Evolutionary conservation across 2,797 vertebrate species (phyloP).

Genomic region (Pseudocheirus occidentalis): DNA sequence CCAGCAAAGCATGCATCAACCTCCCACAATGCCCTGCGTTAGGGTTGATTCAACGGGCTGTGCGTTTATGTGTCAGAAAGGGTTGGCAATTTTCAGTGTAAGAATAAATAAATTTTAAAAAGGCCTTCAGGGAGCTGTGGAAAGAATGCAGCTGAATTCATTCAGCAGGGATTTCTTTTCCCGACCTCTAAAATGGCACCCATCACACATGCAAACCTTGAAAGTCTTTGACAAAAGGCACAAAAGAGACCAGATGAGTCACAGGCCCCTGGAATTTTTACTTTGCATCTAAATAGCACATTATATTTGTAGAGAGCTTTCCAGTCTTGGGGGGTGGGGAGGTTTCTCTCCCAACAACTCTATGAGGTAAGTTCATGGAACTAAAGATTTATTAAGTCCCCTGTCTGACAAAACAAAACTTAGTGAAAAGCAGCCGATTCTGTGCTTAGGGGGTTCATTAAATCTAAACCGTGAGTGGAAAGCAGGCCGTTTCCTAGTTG

Average conservation of each 20-base stretch:
- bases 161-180: conserved; percentile 78
- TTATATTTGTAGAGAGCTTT: conserved; percentile 79
- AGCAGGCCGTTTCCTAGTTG: conserved; percentile 62
- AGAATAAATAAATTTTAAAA: conserved; percentile 63
- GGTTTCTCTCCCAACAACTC: conserved; percentile 79
- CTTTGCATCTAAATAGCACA: conserved; percentile 83
- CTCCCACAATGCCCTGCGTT: conserved; percentile 56
- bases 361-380: conserved; percentile 72
- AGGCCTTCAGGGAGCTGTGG: conserved; percentile 65
- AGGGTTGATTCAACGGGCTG: conserved; percentile 47
- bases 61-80: conserved; percentile 71
- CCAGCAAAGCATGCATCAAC: conserved; percentile 15
- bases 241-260: conserved; percentile 81
- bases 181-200: conserved; percentile 77
- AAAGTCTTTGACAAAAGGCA: conserved; percentile 70
- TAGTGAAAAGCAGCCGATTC: conserved; percentile 73
- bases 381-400: conserved; percentile 80
- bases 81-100: conserved; percentile 58
- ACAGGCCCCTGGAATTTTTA: conserved; percentile 80
- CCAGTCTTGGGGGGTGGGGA: conserved; percentile 75
- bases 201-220: conserved; percentile 76
- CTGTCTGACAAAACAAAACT: conserved; percentile 79
- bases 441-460: conserved; percentile 73
- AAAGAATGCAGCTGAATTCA: conserved; percentile 79
- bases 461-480: conserved; percentile 63